Evolutionary conservation across 2,113 vertebrate species (phyloP).

Genomic region (Trinectes maculatus): DNA sequence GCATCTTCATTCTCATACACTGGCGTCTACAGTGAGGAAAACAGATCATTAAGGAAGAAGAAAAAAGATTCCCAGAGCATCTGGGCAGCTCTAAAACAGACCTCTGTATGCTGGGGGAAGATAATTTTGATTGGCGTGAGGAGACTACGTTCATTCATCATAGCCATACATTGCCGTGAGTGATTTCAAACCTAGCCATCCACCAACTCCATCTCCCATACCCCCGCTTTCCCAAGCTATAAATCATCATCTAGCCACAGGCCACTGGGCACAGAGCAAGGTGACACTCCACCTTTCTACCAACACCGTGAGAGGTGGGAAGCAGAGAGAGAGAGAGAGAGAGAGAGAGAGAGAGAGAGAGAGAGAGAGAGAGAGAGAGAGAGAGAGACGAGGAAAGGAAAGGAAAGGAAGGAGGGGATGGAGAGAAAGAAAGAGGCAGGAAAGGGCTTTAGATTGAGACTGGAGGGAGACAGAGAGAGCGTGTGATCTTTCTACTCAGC

Average conservation of each 20-base stretch:
- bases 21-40: background rate
- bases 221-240: conserved; percentile 49
- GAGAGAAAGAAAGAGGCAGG: conserved; percentile 4
- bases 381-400: conserved; percentile 3
- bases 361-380: conserved; percentile 6
- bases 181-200: conserved; percentile 64
- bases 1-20: conserved; percentile 17
- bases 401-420: background rate
- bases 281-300: conserved; percentile 64
- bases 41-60: conserved; percentile 24
- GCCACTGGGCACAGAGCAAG: conserved; percentile 62
- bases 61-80: background rate
- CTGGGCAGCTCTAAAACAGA: conserved; percentile 32
- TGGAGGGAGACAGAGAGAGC: conserved; percentile 5
- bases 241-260: conserved; percentile 73
- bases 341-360: background rate
- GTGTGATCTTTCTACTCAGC: conserved; percentile 38
- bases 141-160: conserved; percentile 57
- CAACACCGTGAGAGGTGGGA: conserved; percentile 43
- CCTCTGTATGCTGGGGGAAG: conserved; percentile 16
- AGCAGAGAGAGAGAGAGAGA: conserved; percentile 10
- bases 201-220: conserved; percentile 56
- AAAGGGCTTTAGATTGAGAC: conserved; percentile 43
- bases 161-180: conserved; percentile 51
- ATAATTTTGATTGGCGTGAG: conserved; percentile 51